Evolutionary conservation across 2,888 invertebrate species (phyloP).

Genomic region (Rhimphoctona megacephalus): DNA sequence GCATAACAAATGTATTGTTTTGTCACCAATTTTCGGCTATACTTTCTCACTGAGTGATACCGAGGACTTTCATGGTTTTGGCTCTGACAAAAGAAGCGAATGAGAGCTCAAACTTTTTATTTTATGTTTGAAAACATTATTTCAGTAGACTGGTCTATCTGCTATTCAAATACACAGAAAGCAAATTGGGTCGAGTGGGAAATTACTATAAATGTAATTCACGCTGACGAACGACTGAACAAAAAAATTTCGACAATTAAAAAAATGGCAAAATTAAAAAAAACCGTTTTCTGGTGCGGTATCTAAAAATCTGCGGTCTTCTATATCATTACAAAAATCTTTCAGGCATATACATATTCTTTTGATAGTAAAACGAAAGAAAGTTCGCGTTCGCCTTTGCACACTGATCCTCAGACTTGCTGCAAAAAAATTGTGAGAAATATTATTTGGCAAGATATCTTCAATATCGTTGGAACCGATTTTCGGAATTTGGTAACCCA

Average conservation of each 20-base stretch:
- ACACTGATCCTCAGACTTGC: too few relatives aligned
- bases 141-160: not conserved
- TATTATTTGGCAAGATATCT: too few relatives aligned
- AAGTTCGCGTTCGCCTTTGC: too few relatives aligned
- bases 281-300: not conserved
- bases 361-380: too few relatives aligned
- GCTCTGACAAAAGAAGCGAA: not conserved
- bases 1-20: not conserved
- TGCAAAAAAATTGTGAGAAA: too few relatives aligned
- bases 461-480: too few relatives aligned
- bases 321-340: not conserved
- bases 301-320: not conserved
- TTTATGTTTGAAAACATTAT: not conserved
- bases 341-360: not conserved
- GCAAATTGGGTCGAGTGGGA: not conserved
- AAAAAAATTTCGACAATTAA: not conserved
- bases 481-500: too few relatives aligned
- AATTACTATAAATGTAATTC: not conserved
- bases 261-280: not conserved
- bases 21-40: not conserved
- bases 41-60: slow-evolving; percentile 4
- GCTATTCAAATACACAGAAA: not conserved
- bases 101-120: not conserved
- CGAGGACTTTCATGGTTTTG: not conserved
- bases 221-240: not conserved